Base-by-base conservation (phyloP, 2,113 vertebrate genomes). In the Dissostichus mawsoni region DNA sequence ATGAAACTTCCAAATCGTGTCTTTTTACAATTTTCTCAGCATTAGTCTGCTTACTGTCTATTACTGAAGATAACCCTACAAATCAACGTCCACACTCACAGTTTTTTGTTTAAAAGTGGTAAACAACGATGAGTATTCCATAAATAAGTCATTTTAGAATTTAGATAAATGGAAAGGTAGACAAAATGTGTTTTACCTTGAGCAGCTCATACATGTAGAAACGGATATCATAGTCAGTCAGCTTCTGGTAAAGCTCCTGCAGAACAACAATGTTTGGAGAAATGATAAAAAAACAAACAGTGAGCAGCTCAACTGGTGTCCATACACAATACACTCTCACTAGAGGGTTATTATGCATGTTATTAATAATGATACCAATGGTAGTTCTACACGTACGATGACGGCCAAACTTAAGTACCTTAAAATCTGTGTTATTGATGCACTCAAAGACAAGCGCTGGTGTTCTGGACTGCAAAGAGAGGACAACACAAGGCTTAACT, bases 361-460 rank as follows among this genome's bases (percentile, higher is more conserved):
- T 74, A 89, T 72, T 85, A 75, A 86, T 83, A 29, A 92, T 74
- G 81, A 74, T 45, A 80, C 78, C 48, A 68, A 64, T 58, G 75
- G 18, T 78, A 69, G 82, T 85, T 52, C 41, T 57, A 82, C 62
- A 76, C 44, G 77, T 82, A 53, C 69, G 81, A 65, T 72, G 51
- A 45, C 45, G 64, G 85, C 74, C 78, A 90, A 85, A 75, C 78
- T 65, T 0, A 78, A 77, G 78, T 95, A 99, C 98, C 98, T 99
- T 99, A 96, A 99, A 99, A 93, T 99, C 97, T 95, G 98, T 99
- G 94, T 99, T 99, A 95, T 99, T 99, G 95, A 99, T 98, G 96
- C 97, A 98, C 93, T 99, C 98, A 95, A 99, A 99, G 91, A 99
- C 98, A 92, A 99, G 96, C 83, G 98, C 98, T 86, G 98, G 98